Conservation (phyloP, 2,888 invertebrate genomes). For the Germaria angustata region DNA sequence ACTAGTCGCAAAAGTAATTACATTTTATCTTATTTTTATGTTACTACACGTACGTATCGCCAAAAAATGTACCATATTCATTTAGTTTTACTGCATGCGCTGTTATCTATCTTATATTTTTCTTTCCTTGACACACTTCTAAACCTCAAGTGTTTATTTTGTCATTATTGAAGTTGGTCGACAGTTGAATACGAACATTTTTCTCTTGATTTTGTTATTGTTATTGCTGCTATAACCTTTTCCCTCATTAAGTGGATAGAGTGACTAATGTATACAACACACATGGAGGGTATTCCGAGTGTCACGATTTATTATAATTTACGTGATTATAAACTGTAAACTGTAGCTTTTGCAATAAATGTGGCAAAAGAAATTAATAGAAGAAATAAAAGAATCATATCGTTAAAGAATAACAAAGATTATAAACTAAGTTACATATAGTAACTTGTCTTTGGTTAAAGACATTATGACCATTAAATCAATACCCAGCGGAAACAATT, state of each 20-base stretch:
- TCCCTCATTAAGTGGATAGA: slow-evolving; percentile 7
- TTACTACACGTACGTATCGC: no score
- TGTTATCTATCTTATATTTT: neutral
- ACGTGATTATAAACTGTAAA: slow-evolving; percentile 69
- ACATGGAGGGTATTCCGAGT: slow-evolving; percentile 60
- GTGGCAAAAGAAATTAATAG: no score
- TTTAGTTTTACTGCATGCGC: neutral
- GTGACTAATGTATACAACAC: slow-evolving; percentile 66
- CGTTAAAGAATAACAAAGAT: no score
- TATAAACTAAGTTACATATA: no score
- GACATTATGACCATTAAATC: no score
- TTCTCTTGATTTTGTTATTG: neutral
- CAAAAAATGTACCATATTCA: neutral
- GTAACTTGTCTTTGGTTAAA: no score
- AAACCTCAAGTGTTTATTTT: neutral
- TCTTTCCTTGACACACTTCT: neutral
- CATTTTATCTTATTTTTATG: no score
- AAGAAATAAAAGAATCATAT: no score
- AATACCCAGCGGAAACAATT: no score
- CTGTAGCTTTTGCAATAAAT: neutral
- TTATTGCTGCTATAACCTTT: neutral
- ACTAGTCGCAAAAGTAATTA: no score
- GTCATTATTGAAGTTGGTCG: neutral
- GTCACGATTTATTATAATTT: slow-evolving; percentile 66
- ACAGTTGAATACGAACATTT: neutral